Percentiles rank a stretch among this genome's conserved stretches.
Evolutionary conservation across 35 echinoderm and acorn worm genomes (phyloP).

Genomic region (Chiridota heheva): DNA sequence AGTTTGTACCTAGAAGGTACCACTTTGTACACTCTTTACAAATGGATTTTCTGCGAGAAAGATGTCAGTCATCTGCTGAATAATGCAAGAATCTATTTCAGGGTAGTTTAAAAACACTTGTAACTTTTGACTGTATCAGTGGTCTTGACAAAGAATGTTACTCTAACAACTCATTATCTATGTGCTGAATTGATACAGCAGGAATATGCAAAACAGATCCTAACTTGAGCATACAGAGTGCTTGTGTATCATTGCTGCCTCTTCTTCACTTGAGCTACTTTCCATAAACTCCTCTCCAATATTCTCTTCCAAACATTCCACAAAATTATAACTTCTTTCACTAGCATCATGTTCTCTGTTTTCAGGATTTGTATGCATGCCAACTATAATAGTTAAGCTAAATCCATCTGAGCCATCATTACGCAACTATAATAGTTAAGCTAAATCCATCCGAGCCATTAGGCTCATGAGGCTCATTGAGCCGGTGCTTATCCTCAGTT

Average conservation of each 20-base stretch:
- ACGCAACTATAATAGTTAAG: no score
- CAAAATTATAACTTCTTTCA: not conserved
- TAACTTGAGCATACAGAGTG: conserved; percentile 12
- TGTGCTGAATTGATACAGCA: conserved; percentile 5
- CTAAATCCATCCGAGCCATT: no score
- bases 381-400: no score
- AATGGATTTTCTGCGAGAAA: conserved; percentile 4
- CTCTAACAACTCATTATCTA: conserved; percentile 8
- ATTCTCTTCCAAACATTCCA: not conserved
- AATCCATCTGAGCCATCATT: no score
- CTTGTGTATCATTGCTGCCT: not conserved
- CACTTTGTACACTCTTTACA: not conserved
- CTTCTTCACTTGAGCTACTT: not conserved
- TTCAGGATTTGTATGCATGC: not conserved
- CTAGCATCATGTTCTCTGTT: no score
- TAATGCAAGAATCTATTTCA: not conserved
- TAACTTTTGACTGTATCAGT: not conserved
- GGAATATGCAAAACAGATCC: conserved; percentile 5
- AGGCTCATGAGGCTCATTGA: no score
- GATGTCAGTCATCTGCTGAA: not conserved
- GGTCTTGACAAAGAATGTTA: conserved; percentile 4
- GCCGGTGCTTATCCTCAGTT: no score
- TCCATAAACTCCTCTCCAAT: not conserved
- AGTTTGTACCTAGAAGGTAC: no score
- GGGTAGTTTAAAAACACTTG: not conserved